Percentiles rank a stretch among this genome's conserved stretches.
phyloP scores from a whole-genome alignment of 2,797 vertebrate genomes.

The Tympanoctomys barrerae region DNA sequence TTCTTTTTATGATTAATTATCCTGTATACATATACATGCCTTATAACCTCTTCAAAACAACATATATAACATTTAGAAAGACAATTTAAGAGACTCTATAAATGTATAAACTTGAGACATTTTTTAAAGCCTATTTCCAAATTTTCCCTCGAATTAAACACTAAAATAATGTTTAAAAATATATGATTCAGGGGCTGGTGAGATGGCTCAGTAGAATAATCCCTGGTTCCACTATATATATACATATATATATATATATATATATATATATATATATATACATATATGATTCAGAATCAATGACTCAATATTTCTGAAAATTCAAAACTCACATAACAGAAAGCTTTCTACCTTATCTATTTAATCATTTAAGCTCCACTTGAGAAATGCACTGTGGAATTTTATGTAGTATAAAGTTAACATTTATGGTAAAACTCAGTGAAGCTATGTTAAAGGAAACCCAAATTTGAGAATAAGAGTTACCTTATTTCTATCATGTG shows the following conservation, averaged over 20 bases:
- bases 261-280: too few relatives aligned
- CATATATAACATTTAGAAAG: not conserved
- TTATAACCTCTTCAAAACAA: not conserved
- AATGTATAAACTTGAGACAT: not conserved
- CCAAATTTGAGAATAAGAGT: not conserved
- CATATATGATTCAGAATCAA: not conserved
- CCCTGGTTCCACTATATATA: too few relatives aligned
- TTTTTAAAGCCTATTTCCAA: not conserved
- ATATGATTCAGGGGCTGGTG: not conserved
- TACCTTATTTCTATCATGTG: conserved; percentile 14
- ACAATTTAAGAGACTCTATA: not conserved
- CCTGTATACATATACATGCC: not conserved
- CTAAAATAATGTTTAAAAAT: not conserved
- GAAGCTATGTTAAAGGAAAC: conserved; percentile 45
- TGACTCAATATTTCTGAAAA: conserved; percentile 48
- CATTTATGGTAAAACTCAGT: not conserved
- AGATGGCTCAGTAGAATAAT: too few relatives aligned
- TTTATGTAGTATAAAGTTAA: conserved; percentile 64
- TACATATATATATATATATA: too few relatives aligned
- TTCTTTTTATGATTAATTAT: not conserved
- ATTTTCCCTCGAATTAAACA: not conserved
- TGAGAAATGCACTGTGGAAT: conserved; percentile 12
- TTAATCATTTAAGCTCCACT: conserved; percentile 43
- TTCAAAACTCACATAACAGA: not conserved
- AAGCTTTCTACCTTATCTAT: conserved; percentile 26